Conservation (phyloP, 2,888 invertebrate species). For the Plagiodera versicolora region DNA sequence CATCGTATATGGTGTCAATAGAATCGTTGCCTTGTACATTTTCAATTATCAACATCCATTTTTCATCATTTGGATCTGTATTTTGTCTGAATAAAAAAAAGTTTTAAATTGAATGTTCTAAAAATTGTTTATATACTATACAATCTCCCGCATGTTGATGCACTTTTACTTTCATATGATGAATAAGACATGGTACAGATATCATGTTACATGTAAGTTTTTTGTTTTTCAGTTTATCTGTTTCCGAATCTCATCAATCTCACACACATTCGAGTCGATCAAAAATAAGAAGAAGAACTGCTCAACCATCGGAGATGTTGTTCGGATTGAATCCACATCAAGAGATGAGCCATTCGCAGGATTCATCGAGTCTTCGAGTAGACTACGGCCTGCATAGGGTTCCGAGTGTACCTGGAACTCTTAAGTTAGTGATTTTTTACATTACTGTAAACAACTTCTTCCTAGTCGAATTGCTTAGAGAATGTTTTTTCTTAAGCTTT, state of each 20-base stretch:
- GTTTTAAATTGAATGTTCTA: too few species aligned
- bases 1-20: too few species aligned
- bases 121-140: too few species aligned
- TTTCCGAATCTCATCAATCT: conserved; percentile 41
- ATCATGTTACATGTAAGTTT: too few species aligned
- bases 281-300: conserved; percentile 68
- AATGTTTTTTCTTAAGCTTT: background rate
- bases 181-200: background rate
- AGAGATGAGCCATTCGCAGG: conserved; percentile 45
- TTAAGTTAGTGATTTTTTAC: conserved; percentile 62
- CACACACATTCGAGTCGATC: conserved; percentile 40
- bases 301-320: conserved; percentile 61
- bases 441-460: background rate
- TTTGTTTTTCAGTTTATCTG: conserved; percentile 30
- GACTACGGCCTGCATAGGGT: conserved; percentile 59
- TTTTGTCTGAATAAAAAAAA: too few species aligned
- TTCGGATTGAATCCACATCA: conserved; percentile 40
- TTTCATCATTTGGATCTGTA: too few species aligned
- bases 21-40: too few species aligned
- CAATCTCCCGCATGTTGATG: too few species aligned
- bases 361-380: conserved; percentile 47
- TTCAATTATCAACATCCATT: too few species aligned
- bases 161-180: too few species aligned
- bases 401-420: conserved; percentile 76
- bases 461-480: background rate